These are phyloP conservation scores for Pedicia rivosa DNA, from an alignment of 2,888 invertebrate species.

Conservation along the genomic window DNA sequence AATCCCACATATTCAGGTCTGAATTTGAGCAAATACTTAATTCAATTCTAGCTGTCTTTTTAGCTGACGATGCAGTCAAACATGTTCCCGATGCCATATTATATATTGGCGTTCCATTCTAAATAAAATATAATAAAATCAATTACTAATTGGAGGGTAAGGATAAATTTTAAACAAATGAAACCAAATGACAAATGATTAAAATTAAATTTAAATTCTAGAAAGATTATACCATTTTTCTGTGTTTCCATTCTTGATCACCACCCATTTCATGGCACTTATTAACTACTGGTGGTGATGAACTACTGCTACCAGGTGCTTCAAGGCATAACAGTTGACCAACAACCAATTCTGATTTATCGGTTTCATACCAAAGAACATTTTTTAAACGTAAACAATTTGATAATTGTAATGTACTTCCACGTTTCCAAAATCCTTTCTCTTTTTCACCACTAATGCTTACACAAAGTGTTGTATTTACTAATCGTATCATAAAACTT, in stretches of 20 bases:
- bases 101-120: slow-evolving; percentile 62
- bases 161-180: not conserved
- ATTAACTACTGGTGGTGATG: slow-evolving; percentile 50
- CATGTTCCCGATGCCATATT: slow-evolving; percentile 79
- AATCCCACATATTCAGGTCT: slow-evolving; percentile 37
- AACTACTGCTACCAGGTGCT: slow-evolving; percentile 36
- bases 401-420: slow-evolving; percentile 47
- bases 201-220: slow-evolving; percentile 1
- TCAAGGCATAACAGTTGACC: slow-evolving; percentile 76
- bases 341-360: slow-evolving; percentile 65
- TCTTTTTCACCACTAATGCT: slow-evolving; percentile 62
- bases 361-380: slow-evolving; percentile 63
- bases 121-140: slow-evolving; percentile 15
- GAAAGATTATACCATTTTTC: slow-evolving; percentile 17
- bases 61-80: slow-evolving; percentile 38
- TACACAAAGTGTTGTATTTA: slow-evolving; percentile 57
- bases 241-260: slow-evolving; percentile 83
- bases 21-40: slow-evolving; percentile 45
- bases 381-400: slow-evolving; percentile 52
- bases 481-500: slow-evolving; percentile 55
- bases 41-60: slow-evolving; percentile 33
- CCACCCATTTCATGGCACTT: slow-evolving; percentile 90
- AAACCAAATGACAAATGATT: slow-evolving; percentile 5
- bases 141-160: slow-evolving; percentile 2
- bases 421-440: slow-evolving; percentile 43